A percentile compares a stretch with the other conserved stretches of the same genome.
Conservation (phyloP, 1,140 invertebrate species). For the Thrips palmi region DNA sequence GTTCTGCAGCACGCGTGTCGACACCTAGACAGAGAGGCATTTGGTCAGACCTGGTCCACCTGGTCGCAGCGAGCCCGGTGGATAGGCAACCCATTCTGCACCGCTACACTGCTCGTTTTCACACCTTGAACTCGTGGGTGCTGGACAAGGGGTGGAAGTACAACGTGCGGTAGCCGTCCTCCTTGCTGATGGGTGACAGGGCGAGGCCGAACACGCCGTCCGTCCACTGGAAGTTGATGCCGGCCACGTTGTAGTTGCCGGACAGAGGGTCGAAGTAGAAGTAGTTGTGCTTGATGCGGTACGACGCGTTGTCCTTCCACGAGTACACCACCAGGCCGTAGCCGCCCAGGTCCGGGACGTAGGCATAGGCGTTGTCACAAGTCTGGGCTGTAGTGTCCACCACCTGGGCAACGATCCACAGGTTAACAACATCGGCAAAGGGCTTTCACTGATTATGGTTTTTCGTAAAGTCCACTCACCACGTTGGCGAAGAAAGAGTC, state of each 20-base stretch:
- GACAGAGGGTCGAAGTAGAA: slow-evolving; percentile 62
- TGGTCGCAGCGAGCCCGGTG: too few relatives aligned
- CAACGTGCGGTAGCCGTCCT: slow-evolving; percentile 44
- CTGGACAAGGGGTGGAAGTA: slow-evolving; percentile 63
- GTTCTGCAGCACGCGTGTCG: slow-evolving; percentile 36
- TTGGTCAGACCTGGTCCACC: too few relatives aligned
- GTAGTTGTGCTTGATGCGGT: slow-evolving; percentile 57
- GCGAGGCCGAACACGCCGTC: slow-evolving; percentile 57
- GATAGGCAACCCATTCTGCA: too few relatives aligned
- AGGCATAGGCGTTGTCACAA: slow-evolving; percentile 52
- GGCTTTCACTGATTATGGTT: too few relatives aligned
- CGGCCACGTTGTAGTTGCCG: slow-evolving; percentile 45
- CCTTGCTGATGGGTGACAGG: slow-evolving; percentile 28
- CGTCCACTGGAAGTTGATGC: slow-evolving; percentile 50
- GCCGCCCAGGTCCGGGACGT: slow-evolving; percentile 50
- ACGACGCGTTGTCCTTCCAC: slow-evolving; percentile 47
- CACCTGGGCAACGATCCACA: too few relatives aligned
- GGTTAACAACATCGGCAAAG: too few relatives aligned
- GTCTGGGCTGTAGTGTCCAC: slow-evolving; percentile 44
- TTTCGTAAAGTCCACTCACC: too few relatives aligned
- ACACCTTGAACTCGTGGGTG: slow-evolving; percentile 49
- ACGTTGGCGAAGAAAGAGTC: slow-evolving; percentile 58
- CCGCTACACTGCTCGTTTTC: too few relatives aligned
- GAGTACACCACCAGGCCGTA: slow-evolving; percentile 60
- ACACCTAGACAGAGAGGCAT: slow-evolving; percentile 11